These are phyloP conservation scores for Sebastes alutus DNA, from an alignment of 2,797 vertebrate species.

Conservation along the genomic window DNA sequence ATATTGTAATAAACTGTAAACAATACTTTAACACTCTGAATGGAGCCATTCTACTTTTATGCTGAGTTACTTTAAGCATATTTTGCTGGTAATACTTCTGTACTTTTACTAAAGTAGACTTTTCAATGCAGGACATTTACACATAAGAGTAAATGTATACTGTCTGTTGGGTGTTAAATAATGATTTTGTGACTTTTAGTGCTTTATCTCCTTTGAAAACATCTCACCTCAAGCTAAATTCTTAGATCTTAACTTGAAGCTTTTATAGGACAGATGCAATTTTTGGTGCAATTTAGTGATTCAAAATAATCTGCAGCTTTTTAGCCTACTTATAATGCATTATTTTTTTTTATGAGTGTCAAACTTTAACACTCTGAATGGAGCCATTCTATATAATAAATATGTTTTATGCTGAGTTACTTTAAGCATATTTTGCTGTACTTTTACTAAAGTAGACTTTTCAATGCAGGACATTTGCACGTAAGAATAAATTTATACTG, in stretches of 20 bases:
- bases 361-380: not conserved
- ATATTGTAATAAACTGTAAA: not conserved
- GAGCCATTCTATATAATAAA: not conserved
- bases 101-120: not conserved
- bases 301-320: not conserved
- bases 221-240: not conserved
- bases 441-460: not conserved
- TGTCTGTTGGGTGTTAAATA: not conserved
- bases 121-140: not conserved
- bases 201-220: not conserved
- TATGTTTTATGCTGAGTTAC: not conserved
- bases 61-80: not conserved
- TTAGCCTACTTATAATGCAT: too few relatives aligned
- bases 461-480: not conserved
- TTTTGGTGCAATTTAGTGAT: too few relatives aligned
- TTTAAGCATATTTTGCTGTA: not conserved
- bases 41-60: not conserved
- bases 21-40: not conserved
- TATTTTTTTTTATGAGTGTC: too few relatives aligned
- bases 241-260: too few relatives aligned
- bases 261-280: too few relatives aligned
- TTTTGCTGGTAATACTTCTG: too few relatives aligned
- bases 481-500: not conserved
- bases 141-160: not conserved
- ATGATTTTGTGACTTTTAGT: not conserved